A percentile compares a stretch with the other conserved stretches of the same genome.
Evolutionary conservation across 2,113 vertebrate species (phyloP).

Genomic region (Pseudorasbora parva): DNA sequence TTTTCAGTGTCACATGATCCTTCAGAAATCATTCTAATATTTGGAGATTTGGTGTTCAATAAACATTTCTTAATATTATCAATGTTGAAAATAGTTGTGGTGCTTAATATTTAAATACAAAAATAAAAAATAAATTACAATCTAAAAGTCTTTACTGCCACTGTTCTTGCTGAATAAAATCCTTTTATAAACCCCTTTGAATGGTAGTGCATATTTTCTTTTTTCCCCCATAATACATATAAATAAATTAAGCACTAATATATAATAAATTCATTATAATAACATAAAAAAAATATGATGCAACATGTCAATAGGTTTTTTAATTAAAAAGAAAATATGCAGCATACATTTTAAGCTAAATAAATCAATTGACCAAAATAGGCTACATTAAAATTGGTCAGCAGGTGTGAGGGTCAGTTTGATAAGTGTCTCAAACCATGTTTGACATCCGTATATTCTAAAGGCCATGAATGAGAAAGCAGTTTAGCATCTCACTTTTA

Average conservation of each 20-base stretch:
- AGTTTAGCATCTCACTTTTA: not conserved
- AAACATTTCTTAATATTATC: not conserved
- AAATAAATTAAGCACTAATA: no score
- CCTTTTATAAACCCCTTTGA: no score
- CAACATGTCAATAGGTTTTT: not conserved
- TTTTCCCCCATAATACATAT: not conserved
- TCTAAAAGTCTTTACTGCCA: not conserved
- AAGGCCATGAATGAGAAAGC: slow-evolving; percentile 16
- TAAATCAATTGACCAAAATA: not conserved
- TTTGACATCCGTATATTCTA: not conserved
- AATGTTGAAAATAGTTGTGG: not conserved
- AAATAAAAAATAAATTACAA: not conserved
- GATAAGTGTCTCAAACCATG: not conserved
- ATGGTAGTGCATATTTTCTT: not conserved
- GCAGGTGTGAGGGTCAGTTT: not conserved
- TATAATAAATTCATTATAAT: no score
- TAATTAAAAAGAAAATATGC: not conserved
- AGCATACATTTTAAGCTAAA: not conserved
- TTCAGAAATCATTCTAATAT: not conserved
- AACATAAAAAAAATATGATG: not conserved
- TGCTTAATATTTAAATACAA: no score
- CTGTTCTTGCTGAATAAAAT: not conserved
- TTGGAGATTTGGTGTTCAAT: not conserved
- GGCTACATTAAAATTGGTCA: not conserved
- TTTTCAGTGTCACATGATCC: not conserved